phyloP scores from a whole-genome alignment of 1,140 invertebrate species.

The Telenomus remus region DNA sequence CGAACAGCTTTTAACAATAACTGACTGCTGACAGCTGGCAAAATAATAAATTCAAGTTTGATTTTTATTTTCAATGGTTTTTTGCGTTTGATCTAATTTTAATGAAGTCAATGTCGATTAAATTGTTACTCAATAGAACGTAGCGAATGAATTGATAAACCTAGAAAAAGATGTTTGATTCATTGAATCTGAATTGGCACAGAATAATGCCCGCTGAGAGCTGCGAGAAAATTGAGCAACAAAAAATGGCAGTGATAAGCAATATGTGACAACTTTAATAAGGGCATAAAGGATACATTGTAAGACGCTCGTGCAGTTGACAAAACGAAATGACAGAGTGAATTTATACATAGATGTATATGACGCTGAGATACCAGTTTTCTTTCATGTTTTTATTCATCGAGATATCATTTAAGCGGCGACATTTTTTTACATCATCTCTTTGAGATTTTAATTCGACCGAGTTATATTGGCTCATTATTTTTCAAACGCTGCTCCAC shows the following conservation, averaged over 20 bases:
- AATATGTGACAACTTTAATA: background rate
- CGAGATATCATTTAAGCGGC: background rate
- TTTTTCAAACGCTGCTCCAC: too few species aligned
- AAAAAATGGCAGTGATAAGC: background rate
- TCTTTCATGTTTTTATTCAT: conserved; percentile 3
- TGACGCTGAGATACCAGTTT: background rate
- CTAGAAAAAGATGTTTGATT: background rate
- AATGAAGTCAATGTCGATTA: too few species aligned
- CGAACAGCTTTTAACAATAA: background rate
- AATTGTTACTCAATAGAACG: too few species aligned
- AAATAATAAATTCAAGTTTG: too few species aligned
- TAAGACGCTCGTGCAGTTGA: background rate
- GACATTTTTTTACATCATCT: too few species aligned
- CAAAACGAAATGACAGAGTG: background rate
- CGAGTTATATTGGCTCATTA: too few species aligned
- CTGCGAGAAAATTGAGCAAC: conserved; percentile 1
- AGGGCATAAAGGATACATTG: conserved; percentile 3
- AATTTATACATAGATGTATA: background rate
- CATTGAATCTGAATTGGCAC: background rate
- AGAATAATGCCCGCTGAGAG: background rate
- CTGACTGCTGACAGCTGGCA: too few species aligned
- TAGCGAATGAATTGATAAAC: background rate
- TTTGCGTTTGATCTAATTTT: too few species aligned
- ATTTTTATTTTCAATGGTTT: too few species aligned
- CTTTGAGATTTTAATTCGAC: too few species aligned